A percentile compares a stretch with the other conserved stretches of the same genome.
These are phyloP conservation scores for Melipona beecheii DNA, from an alignment of 2,888 invertebrate species.

Conservation along the genomic window DNA sequence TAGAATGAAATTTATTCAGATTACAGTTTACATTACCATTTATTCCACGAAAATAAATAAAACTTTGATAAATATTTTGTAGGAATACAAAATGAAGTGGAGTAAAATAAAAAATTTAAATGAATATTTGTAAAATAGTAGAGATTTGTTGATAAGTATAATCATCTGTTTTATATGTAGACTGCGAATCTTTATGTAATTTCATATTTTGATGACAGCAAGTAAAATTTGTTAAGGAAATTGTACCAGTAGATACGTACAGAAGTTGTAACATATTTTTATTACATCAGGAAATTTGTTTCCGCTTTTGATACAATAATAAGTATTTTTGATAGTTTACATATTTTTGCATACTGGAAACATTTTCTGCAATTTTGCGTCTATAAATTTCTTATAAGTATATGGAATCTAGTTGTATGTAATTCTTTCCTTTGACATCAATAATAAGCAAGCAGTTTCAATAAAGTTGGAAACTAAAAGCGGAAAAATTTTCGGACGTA, in stretches of 20 bases:
- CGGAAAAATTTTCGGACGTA: conserved; percentile 53
- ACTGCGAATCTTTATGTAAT: no score
- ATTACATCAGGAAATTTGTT: no score
- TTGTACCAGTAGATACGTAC: no score
- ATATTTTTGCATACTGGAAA: no score
- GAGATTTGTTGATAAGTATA: neutral
- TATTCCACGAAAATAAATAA: neutral
- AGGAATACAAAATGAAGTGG: neutral
- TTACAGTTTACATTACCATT: neutral
- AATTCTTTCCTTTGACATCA: neutral
- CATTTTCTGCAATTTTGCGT: no score
- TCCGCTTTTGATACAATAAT: no score
- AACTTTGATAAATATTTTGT: neutral
- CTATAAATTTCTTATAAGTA: no score
- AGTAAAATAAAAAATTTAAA: neutral
- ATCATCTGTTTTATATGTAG: neutral
- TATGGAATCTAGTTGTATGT: neutral
- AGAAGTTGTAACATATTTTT: no score
- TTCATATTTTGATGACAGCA: no score
- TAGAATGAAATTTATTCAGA: no score
- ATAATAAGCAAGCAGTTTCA: neutral
- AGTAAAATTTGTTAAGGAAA: no score
- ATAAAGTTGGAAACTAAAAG: conserved; percentile 28
- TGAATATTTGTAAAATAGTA: neutral
- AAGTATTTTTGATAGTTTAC: no score